Conservation (phyloP, 2,888 invertebrate species). For the Tiliacea citrago region DNA sequence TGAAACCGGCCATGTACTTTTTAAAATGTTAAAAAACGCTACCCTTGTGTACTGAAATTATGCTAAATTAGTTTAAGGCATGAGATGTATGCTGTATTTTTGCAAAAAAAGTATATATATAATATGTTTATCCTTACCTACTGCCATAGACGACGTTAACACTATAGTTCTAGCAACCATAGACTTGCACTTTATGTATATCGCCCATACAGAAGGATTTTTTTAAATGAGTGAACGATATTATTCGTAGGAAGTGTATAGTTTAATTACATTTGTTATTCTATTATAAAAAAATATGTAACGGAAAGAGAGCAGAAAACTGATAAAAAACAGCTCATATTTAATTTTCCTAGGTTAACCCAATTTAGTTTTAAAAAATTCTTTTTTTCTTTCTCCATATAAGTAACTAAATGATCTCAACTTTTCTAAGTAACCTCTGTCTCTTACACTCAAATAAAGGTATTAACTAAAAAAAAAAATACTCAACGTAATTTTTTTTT, state of each 20-base stretch:
- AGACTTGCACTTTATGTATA: slow-evolving; percentile 60
- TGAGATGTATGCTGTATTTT: slow-evolving; percentile 83
- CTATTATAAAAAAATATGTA: not conserved
- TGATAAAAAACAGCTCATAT: not conserved
- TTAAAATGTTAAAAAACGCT: slow-evolving; percentile 73
- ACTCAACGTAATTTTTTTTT: not conserved
- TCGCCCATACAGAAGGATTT: slow-evolving; percentile 33
- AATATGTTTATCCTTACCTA: slow-evolving; percentile 65
- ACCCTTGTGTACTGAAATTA: slow-evolving; percentile 80
- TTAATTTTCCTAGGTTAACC: not conserved
- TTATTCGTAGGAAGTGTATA: not conserved
- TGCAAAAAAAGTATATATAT: slow-evolving; percentile 78
- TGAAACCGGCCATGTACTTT: slow-evolving; percentile 88
- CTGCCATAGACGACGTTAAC: slow-evolving; percentile 67
- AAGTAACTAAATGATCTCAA: not conserved
- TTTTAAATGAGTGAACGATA: not conserved
- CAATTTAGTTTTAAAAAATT: not conserved
- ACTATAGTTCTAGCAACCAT: slow-evolving; percentile 63
- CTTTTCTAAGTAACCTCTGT: not conserved
- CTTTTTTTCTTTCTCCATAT: no score
- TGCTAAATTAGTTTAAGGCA: slow-evolving; percentile 78
- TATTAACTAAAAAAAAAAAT: slow-evolving; percentile 1
- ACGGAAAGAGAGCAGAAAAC: not conserved
- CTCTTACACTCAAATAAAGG: not conserved
- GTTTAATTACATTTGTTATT: not conserved